Conservation (phyloP, 2,797 vertebrate genomes). For the Balearica regulorum region DNA sequence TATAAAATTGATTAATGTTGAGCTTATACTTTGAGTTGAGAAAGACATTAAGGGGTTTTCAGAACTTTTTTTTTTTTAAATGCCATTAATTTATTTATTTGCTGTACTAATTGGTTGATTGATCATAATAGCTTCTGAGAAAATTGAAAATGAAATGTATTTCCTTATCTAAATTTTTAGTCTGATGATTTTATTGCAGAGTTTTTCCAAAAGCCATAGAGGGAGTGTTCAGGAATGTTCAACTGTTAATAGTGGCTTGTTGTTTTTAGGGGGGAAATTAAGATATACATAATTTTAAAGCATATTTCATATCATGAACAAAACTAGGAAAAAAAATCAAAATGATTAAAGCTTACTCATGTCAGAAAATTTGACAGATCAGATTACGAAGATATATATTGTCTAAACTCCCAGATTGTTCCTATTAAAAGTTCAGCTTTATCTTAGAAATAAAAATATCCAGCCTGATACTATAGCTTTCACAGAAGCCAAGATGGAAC, state of each 20-base stretch:
- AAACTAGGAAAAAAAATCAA: background rate
- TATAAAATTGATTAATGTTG: background rate
- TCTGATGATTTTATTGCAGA: background rate
- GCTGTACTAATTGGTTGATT: constrained; percentile 3
- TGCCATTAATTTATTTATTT: constrained; percentile 1
- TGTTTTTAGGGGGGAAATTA: background rate
- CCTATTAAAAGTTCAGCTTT: constrained; percentile 11
- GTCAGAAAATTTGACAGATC: background rate
- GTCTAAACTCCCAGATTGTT: background rate
- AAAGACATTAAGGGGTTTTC: background rate
- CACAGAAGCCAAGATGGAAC: background rate
- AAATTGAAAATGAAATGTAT: constrained; percentile 27
- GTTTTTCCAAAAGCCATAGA: background rate
- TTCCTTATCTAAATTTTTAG: constrained; percentile 6
- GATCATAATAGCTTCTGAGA: background rate
- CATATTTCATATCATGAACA: background rate
- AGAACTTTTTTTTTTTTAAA: background rate
- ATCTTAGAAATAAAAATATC: background rate
- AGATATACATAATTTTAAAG: background rate
- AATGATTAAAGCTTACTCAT: background rate
- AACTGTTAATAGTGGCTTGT: background rate
- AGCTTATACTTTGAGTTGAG: background rate
- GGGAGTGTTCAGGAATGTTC: background rate
- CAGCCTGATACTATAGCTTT: background rate
- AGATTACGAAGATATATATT: background rate